Evolutionary conservation across 92 coral and sea anemone species (phyloP).

Genomic region (Pocillopora grandis): DNA sequence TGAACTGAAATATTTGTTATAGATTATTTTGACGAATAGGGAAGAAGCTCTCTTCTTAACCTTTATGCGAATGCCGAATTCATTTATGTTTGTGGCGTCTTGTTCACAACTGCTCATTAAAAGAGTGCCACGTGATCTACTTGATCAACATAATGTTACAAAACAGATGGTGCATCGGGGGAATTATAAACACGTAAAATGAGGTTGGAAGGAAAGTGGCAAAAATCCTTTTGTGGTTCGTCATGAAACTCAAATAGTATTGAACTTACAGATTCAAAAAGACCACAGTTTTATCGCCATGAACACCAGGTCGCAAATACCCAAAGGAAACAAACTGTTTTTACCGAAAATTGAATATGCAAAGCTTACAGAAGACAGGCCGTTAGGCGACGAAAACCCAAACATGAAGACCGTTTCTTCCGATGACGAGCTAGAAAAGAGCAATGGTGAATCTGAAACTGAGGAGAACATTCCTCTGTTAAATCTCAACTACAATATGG

Average conservation of each 20-base stretch:
- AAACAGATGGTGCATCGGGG: constrained; percentile 42
- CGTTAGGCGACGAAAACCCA: constrained; percentile 10
- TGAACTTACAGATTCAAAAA: constrained; percentile 12
- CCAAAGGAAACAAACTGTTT: constrained; percentile 67
- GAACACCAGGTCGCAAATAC: constrained; percentile 21
- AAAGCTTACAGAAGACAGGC: constrained; percentile 31
- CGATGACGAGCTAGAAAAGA: constrained; percentile 21
- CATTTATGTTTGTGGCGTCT: not conserved
- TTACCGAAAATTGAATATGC: constrained; percentile 78
- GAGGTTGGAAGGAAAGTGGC: constrained; percentile 31
- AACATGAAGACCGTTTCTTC: constrained; percentile 1
- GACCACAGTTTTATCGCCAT: not conserved
- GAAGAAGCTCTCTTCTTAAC: not conserved
- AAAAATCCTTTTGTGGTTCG: constrained; percentile 22
- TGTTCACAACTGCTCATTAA: constrained; percentile 5
- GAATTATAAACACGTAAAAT: constrained; percentile 44
- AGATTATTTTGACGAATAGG: not conserved
- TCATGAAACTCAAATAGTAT: not conserved
- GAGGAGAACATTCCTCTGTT: constrained; percentile 33
- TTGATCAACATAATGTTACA: constrained; percentile 51
- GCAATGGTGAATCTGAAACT: constrained; percentile 23
- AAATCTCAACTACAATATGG: constrained; percentile 28
- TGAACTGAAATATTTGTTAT: not conserved
- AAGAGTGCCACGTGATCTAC: constrained; percentile 19
- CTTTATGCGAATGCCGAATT: not conserved